Base-by-base conservation (phyloP, 2,888 invertebrate genomes). In the Cetonia aurata region DNA sequence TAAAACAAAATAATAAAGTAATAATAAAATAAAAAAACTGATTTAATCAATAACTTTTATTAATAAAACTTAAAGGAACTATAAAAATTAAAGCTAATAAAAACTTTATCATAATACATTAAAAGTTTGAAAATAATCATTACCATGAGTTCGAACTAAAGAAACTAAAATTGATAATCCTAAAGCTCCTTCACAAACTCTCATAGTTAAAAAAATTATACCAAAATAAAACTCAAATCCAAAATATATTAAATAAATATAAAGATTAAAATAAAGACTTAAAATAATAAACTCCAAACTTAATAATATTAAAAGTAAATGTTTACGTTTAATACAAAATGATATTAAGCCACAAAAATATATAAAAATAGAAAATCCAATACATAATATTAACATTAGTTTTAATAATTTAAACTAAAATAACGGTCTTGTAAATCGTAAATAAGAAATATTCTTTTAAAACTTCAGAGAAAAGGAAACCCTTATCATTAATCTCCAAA, bases 361-460 rank as follows among this genome's bases (percentile, higher is more conserved):
- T 80, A 88, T 86, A 83, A 86, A 86, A 81, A 81, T 12, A n/a
- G 55, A 55, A 55, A 55, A 55, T 0, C 10, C 1, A 83, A 77
- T 86, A 77, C 74, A 85, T 72, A 80, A 83, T 77, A 85, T 84
- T 81, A 85, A 76, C 86, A 88, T 87, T 86, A 84, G 86, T 86
- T 88, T 88, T 88, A 87, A 89, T 89, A 90, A 86, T 89, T 89
- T 89, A 89, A 37, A 87, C 77, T 77, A 89, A 89, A 90, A 89
- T 85, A 87, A 87, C 89, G 88, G 87, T 90, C 87, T 90, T 90
- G 89, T 90, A 90, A 90, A 88, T 79, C 88, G 89, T 88, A 87
- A 85, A 84, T 88, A 88, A 87, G 84, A 83, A 76, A 66, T 72
- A n/a, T 69, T 83, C 83, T 88, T 89, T 88, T 86, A 87, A 88